phyloP scores from a whole-genome alignment of 2,797 vertebrate species.

The Leptoclinus maculatus region DNA sequence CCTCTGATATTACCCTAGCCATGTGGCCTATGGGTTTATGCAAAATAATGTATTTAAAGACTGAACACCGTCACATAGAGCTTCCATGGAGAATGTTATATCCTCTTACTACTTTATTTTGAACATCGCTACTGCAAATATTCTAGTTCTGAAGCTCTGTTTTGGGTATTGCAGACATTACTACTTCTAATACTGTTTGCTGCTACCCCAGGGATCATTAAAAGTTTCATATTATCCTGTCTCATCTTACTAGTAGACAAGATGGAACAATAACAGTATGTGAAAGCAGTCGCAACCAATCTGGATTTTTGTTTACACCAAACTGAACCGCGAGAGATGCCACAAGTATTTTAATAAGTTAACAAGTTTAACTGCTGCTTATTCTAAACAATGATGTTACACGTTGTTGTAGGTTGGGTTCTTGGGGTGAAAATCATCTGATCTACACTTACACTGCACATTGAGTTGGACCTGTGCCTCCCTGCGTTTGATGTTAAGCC shows the following conservation, averaged over 20 bases:
- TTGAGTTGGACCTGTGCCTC: slow-evolving; percentile 93
- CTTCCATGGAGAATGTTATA: neutral
- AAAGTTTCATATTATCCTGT: slow-evolving; percentile 16
- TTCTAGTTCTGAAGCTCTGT: neutral
- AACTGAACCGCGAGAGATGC: neutral
- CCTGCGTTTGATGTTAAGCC: slow-evolving; percentile 95
- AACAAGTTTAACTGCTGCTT: neutral
- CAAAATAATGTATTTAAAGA: slow-evolving; percentile 2
- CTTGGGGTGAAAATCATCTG: neutral
- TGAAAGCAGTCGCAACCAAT: slow-evolving; percentile 5
- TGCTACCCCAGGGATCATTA: slow-evolving; percentile 20
- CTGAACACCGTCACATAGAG: neutral
- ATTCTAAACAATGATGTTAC: neutral
- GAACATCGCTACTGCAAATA: neutral
- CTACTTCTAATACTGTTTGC: neutral
- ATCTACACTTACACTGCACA: slow-evolving; percentile 93
- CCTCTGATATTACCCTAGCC: slow-evolving; percentile 6
- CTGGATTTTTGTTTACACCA: neutral
- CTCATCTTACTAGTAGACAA: slow-evolving; percentile 1
- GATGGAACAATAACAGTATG: slow-evolving; percentile 4
- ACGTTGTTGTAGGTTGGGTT: neutral
- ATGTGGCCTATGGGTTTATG: neutral
- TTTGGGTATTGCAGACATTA: neutral
- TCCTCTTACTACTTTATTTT: neutral
- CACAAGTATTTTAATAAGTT: neutral